phyloP scores from a whole-genome alignment of 2,113 vertebrate genomes.

The Lagopus muta region DNA sequence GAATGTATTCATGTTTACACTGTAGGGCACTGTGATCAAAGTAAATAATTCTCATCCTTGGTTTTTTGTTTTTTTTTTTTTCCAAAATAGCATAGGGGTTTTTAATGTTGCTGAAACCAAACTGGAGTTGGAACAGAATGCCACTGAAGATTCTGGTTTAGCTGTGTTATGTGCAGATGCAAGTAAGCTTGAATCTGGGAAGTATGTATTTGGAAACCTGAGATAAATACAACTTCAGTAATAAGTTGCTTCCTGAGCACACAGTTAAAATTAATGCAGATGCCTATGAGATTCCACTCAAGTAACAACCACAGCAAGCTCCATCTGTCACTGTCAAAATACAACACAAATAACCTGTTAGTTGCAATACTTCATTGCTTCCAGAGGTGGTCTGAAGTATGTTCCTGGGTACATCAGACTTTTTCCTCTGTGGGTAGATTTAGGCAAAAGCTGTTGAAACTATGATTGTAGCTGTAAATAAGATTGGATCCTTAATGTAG shows the following conservation, averaged over 20 bases:
- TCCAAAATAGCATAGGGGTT: background rate
- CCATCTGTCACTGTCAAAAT: background rate
- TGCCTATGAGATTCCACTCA: background rate
- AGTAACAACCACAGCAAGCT: background rate
- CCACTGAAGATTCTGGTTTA: background rate
- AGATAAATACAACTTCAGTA: background rate
- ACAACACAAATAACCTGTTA: background rate
- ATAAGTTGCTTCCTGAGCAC: background rate
- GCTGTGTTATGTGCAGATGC: background rate
- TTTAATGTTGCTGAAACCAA: background rate
- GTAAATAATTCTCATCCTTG: background rate
- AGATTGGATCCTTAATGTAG: background rate
- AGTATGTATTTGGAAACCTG: background rate
- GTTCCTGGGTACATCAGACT: background rate
- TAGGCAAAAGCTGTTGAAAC: background rate
- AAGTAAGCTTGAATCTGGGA: background rate
- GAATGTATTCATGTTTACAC: background rate
- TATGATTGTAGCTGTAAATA: background rate
- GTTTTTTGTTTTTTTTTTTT: too few species aligned
- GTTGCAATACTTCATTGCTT: background rate
- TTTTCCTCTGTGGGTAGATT: background rate
- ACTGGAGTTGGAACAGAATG: background rate
- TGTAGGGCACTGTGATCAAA: background rate
- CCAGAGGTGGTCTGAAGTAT: background rate
- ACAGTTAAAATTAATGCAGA: background rate